Percentiles rank a stretch among this genome's conserved stretches.
These are phyloP conservation scores for Polyploca ridens DNA, from an alignment of 2,888 invertebrate species.

Conservation along the genomic window DNA sequence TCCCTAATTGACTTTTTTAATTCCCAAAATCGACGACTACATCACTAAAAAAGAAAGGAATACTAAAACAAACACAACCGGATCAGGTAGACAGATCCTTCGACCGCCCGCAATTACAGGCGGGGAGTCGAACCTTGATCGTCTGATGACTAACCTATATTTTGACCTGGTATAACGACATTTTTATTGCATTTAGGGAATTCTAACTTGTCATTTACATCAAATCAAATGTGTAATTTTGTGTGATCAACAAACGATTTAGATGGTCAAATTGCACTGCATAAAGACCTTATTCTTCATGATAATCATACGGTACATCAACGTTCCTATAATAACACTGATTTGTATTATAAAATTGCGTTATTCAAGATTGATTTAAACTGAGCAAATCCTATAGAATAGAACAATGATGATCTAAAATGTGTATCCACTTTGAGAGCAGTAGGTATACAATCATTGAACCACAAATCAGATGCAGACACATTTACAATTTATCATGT, in stretches of 20 bases:
- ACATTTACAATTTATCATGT: not conserved
- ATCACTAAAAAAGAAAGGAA: slow-evolving; percentile 58
- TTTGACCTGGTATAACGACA: slow-evolving; percentile 64
- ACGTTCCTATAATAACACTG: too few species aligned
- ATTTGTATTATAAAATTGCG: too few species aligned
- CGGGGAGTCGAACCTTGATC: slow-evolving; percentile 51
- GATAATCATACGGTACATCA: too few species aligned
- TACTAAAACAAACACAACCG: slow-evolving; percentile 65
- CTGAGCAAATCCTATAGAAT: too few species aligned
- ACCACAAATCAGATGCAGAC: not conserved
- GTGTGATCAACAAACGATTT: slow-evolving; percentile 29
- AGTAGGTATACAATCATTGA: not conserved
- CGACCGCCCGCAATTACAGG: slow-evolving; percentile 64
- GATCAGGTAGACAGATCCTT: slow-evolving; percentile 61
- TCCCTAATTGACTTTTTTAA: slow-evolving; percentile 4
- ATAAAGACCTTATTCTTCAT: not conserved
- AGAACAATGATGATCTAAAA: not conserved
- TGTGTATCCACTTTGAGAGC: not conserved
- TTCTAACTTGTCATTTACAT: slow-evolving; percentile 48
- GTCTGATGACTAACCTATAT: slow-evolving; percentile 67
- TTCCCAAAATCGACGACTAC: slow-evolving; percentile 41
- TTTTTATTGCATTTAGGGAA: slow-evolving; percentile 49
- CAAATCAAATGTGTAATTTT: slow-evolving; percentile 38
- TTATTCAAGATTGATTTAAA: too few species aligned
- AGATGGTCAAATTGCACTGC: slow-evolving; percentile 16